Percentiles rank a stretch among this genome's conserved stretches.
Conservation (phyloP, 2,888 invertebrate genomes). For the Cyrtodaria siliqua region DNA sequence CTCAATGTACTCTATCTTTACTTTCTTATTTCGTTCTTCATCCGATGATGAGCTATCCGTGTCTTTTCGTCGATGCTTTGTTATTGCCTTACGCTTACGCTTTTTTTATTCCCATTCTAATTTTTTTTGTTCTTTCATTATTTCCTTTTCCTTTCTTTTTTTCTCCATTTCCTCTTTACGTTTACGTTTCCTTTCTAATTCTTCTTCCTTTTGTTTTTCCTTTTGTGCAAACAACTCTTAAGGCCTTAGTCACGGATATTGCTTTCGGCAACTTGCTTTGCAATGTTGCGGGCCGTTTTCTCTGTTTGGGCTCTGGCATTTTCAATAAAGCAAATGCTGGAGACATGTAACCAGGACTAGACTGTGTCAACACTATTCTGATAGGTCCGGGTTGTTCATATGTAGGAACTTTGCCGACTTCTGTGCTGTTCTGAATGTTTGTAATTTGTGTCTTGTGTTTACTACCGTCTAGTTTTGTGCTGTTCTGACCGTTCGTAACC, state of each 20-base stretch:
- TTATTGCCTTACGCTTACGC: neutral
- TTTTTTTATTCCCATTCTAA: neutral
- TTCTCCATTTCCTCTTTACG: too few species aligned
- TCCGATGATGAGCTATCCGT: neutral
- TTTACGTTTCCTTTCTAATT: slow-evolving; percentile 1
- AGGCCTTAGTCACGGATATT: neutral
- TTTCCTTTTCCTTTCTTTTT: neutral
- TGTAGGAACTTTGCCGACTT: too few species aligned
- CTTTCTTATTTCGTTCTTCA: neutral
- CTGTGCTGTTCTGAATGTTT: too few species aligned
- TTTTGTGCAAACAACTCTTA: slow-evolving; percentile 8
- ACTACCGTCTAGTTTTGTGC: too few species aligned
- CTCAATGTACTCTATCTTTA: slow-evolving; percentile 9
- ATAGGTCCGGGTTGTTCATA: too few species aligned
- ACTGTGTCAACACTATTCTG: too few species aligned
- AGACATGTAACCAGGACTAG: neutral
- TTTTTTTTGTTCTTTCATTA: slow-evolving; percentile 11
- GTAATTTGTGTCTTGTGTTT: too few species aligned
- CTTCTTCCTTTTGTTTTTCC: neutral
- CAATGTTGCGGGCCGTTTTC: neutral
- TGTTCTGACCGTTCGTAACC: too few species aligned
- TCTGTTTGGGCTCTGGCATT: slow-evolving; percentile 9
- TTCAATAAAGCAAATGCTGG: neutral
- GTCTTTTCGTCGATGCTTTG: slow-evolving; percentile 1
- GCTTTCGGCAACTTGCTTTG: slow-evolving; percentile 2